These are phyloP conservation scores for Sepiola atlantica DNA, from an alignment of 2,888 invertebrate species.

Conservation along the genomic window DNA sequence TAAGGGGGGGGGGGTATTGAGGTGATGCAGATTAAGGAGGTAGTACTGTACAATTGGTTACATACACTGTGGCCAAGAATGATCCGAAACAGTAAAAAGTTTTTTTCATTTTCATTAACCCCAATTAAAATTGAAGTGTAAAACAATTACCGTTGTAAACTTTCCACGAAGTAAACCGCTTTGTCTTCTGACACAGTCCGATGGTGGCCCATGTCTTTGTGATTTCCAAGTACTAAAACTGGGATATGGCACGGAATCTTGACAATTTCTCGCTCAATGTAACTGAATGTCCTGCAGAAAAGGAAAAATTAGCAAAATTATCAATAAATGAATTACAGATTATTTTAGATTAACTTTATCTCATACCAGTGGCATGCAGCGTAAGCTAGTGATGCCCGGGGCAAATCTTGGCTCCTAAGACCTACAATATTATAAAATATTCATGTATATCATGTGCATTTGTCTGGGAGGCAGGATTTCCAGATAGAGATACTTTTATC, in stretches of 20 bases:
- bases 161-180: slow-evolving; percentile 82
- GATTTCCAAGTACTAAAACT: slow-evolving; percentile 92
- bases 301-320: not conserved
- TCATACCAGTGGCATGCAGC: too few relatives aligned
- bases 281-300: slow-evolving; percentile 89
- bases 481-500: too few relatives aligned
- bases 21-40: too few relatives aligned
- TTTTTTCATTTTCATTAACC: too few relatives aligned
- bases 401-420: too few relatives aligned
- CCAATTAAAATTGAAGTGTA: not conserved
- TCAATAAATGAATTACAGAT: not conserved
- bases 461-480: too few relatives aligned
- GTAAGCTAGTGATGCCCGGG: too few relatives aligned
- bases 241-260: slow-evolving; percentile 82
- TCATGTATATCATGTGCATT: too few relatives aligned
- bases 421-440: too few relatives aligned
- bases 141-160: slow-evolving; percentile 77
- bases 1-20: too few relatives aligned
- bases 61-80: not conserved
- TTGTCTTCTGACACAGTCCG: slow-evolving; percentile 86
- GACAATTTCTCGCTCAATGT: slow-evolving; percentile 89
- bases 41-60: too few relatives aligned
- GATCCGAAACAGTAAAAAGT: not conserved
- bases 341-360: not conserved
- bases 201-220: slow-evolving; percentile 97